Percentiles rank a stretch among this genome's conserved stretches.
phyloP scores from a whole-genome alignment of 2,888 invertebrate species.

The Rhamphomyia laevipes region DNA sequence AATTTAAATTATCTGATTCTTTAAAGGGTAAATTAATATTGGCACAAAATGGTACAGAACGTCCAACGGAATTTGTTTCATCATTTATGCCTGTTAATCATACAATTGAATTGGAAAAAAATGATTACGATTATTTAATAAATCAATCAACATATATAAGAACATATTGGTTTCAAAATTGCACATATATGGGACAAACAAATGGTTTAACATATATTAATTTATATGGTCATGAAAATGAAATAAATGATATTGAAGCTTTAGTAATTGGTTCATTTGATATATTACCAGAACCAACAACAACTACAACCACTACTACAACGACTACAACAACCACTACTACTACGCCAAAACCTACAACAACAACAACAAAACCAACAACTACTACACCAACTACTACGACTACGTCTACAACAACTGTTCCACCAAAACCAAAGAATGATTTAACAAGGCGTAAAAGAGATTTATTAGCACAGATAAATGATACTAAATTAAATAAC shows the following conservation, averaged over 20 bases:
- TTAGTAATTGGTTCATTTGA: constrained; percentile 59
- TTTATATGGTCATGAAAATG: constrained; percentile 50
- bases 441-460: constrained; percentile 7
- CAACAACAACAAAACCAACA: constrained; percentile 36
- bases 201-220: constrained; percentile 47
- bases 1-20: constrained; percentile 44
- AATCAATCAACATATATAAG: constrained; percentile 44
- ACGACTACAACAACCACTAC: constrained; percentile 43
- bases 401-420: constrained; percentile 28
- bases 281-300: constrained; percentile 39
- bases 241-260: constrained; percentile 52
- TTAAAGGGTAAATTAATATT: constrained; percentile 56
- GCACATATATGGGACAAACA: constrained; percentile 53
- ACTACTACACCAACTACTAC: constrained; percentile 36
- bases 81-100: constrained; percentile 47
- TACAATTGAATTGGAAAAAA: constrained; percentile 44
- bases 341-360: constrained; percentile 35
- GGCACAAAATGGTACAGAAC: constrained; percentile 48
- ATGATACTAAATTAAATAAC: constrained; percentile 16
- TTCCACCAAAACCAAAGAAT: constrained; percentile 23
- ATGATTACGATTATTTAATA: constrained; percentile 49
- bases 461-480: neutral
- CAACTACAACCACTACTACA: constrained; percentile 37
- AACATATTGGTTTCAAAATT: constrained; percentile 73
- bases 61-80: constrained; percentile 49